Evolutionary conservation across 2,888 invertebrate species (phyloP).

Genomic region (Gasteruption jaculator): DNA sequence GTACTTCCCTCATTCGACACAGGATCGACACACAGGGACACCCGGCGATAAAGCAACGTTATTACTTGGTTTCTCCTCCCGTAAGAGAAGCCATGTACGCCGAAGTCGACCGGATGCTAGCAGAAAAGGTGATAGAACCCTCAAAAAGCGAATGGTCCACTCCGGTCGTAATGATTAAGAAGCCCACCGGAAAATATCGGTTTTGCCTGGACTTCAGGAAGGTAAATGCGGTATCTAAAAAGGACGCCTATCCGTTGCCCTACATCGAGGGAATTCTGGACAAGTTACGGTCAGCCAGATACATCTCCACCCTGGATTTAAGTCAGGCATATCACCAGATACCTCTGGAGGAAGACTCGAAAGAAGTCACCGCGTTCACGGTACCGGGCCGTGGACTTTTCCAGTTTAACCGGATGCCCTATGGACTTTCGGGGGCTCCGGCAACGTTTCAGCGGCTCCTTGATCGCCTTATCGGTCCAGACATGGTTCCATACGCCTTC

Average conservation of each 20-base stretch:
- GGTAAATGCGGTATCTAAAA: constrained; percentile 32
- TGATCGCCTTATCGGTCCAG: constrained; percentile 25
- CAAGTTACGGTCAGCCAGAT: constrained; percentile 31
- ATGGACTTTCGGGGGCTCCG: constrained; percentile 30
- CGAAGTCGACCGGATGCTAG: too few species aligned
- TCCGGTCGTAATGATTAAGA: constrained; percentile 30
- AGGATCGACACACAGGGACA: too few species aligned
- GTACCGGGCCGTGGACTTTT: constrained; percentile 31
- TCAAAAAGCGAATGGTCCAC: constrained; percentile 30
- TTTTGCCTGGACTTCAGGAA: too few species aligned
- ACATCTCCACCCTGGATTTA: constrained; percentile 34
- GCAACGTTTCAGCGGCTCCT: constrained; percentile 31
- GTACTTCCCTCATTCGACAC: too few species aligned
- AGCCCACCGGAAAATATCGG: constrained; percentile 28
- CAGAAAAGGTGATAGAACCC: too few species aligned
- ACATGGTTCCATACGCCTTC: constrained; percentile 10
- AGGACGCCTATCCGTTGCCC: constrained; percentile 36
- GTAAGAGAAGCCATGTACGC: too few species aligned
- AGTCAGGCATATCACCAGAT: constrained; percentile 33
- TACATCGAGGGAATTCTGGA: constrained; percentile 34
- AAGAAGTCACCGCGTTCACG: constrained; percentile 32
- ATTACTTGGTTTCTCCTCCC: too few species aligned
- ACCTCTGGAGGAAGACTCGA: constrained; percentile 21
- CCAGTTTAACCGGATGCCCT: constrained; percentile 34
- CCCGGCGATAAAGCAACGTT: too few species aligned